These are phyloP conservation scores for Ciconia boyciana DNA, from an alignment of 2,113 vertebrate genomes.

Conservation along the genomic window DNA sequence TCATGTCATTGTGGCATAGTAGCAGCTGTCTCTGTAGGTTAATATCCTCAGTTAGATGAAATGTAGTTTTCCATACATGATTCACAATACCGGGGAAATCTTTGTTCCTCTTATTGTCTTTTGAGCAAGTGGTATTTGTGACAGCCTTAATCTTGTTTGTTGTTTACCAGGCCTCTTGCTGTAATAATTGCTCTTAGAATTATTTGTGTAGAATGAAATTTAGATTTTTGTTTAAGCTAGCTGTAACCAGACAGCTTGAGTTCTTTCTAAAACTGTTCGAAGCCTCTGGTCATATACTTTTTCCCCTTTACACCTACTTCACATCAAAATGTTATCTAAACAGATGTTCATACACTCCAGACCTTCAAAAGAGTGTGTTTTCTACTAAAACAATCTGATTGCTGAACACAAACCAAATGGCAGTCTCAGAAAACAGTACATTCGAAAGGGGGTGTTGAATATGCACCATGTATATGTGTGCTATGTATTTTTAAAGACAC, in stretches of 20 bases:
- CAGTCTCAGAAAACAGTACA: background rate
- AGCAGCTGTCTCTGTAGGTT: background rate
- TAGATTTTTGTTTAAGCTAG: background rate
- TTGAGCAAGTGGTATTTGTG: background rate
- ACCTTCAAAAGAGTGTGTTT: background rate
- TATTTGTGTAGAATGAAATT: background rate
- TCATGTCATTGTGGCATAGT: background rate
- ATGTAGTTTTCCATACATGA: background rate
- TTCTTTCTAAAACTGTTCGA: background rate
- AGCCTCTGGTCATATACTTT: background rate
- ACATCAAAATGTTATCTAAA: background rate
- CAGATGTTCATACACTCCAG: background rate
- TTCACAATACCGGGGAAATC: background rate
- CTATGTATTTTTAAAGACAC: background rate
- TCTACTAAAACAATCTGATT: background rate
- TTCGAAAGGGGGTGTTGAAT: background rate
- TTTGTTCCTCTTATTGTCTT: background rate
- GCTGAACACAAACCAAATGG: background rate
- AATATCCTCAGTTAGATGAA: background rate
- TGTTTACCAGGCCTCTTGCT: background rate
- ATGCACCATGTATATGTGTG: background rate
- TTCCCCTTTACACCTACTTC: background rate
- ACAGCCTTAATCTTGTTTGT: background rate
- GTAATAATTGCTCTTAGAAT: background rate
- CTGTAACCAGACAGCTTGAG: background rate